Base-by-base conservation (phyloP, 2,797 vertebrate genomes). In the Smutsia gigantea region DNA sequence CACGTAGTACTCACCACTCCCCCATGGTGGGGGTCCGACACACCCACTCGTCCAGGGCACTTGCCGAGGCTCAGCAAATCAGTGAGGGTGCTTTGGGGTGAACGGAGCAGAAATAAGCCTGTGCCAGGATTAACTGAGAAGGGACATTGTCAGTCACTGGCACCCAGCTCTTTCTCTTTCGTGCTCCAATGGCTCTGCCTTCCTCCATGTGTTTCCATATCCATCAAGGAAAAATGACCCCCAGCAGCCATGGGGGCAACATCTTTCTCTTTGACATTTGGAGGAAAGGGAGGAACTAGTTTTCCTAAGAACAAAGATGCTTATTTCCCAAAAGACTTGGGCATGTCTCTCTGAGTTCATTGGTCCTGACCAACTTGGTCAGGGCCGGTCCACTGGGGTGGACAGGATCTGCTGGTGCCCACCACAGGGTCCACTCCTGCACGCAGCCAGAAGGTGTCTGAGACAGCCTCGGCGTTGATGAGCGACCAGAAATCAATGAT, bases 381-480 rank as follows among this genome's bases (percentile, higher is more conserved):
- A 23, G 53, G 46, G 5, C 29, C 7, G 1, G 64, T 27, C 7
- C 1, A 8, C 31, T 2, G 27, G 19, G 18, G n/a, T 19, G 7
- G 34, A 4, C 10, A 8, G 79, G 63, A 6, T 5, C 66, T 37
- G 21, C n/a, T 19, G 71, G 46, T 4, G 0, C 23, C 25, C 57
- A 61, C 34, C n/a, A 2, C 1, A 14, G 9, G 0, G 9, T 34
- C 25, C 5, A 4, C 31, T 0, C 3, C 4, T 9, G 55, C 46
- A 11, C 31, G 57, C 57, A 21, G 29, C 83, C 39, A 12, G 17
- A 31, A 72, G 51, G 53, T 4, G 29, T 82, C 61, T 19, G 31
- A 61, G 13, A 27, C 39, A n/a, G n/a, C n/a, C 42, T 72, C 3
- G 0, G 23, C 42, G 17, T 17, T 64, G 55, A 77, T 34, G 31